phyloP scores from a whole-genome alignment of 2,888 invertebrate genomes.

The Cheilosia impressa region DNA sequence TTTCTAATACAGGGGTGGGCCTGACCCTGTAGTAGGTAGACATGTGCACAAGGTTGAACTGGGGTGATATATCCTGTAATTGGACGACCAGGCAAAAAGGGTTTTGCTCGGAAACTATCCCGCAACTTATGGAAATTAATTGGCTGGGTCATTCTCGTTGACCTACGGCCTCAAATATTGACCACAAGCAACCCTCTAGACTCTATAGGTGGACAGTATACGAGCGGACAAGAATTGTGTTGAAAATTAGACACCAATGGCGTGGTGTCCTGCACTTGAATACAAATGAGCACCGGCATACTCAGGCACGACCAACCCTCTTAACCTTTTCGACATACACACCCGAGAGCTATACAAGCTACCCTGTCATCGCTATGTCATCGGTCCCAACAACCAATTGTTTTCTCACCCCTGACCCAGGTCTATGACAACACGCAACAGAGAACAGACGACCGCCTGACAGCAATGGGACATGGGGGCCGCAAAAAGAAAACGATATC shows the following conservation, averaged over 20 bases:
- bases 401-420: conserved; percentile 66
- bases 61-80: conserved; percentile 68
- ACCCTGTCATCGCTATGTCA: conserved; percentile 71
- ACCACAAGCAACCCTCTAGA: conserved; percentile 45
- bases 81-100: conserved; percentile 49
- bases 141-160: conserved; percentile 68
- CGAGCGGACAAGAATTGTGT: conserved; percentile 33
- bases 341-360: conserved; percentile 54
- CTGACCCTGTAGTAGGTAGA: conserved; percentile 47
- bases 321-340: conserved; percentile 62
- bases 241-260: conserved; percentile 67
- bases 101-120: conserved; percentile 56
- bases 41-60: not conserved
- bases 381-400: conserved; percentile 64
- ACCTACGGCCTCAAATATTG: conserved; percentile 45
- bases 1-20: conserved; percentile 21
- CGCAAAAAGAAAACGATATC: conserved; percentile 56
- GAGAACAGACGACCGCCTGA: conserved; percentile 5
- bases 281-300: conserved; percentile 59
- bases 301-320: conserved; percentile 8
- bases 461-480: conserved; percentile 28
- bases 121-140: conserved; percentile 65
- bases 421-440: conserved; percentile 60
- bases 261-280: conserved; percentile 67
- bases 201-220: conserved; percentile 37